These are phyloP conservation scores for Linepithema humile DNA, from an alignment of 1,140 invertebrate species.

Conservation along the genomic window DNA sequence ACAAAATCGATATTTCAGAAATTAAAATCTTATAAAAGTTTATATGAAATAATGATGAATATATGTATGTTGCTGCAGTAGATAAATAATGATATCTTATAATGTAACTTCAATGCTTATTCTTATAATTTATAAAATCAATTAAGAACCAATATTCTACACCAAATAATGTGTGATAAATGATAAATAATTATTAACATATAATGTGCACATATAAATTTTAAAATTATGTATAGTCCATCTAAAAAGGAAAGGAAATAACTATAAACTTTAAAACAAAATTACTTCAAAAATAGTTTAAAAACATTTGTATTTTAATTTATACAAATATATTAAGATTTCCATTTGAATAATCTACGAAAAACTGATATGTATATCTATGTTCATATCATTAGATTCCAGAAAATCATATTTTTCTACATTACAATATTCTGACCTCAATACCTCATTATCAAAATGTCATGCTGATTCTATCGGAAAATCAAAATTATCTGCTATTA, in stretches of 20 bases:
- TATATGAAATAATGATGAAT: background rate
- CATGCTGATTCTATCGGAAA: background rate
- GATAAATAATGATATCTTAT: no score
- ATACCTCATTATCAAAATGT: background rate
- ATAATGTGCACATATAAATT: background rate
- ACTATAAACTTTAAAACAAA: background rate
- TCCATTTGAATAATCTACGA: no score
- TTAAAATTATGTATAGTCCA: background rate
- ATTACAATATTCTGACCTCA: background rate
- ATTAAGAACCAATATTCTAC: background rate
- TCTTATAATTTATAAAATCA: background rate
- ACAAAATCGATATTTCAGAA: background rate
- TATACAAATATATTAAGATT: no score
- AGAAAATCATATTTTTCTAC: background rate
- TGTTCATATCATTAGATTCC: background rate
- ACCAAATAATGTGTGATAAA: background rate
- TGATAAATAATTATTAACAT: background rate
- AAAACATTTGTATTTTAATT: no score
- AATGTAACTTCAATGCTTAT: background rate
- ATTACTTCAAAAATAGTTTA: no score
- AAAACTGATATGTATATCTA: background rate
- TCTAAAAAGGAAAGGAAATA: background rate
- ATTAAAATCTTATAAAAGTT: background rate
- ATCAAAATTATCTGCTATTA: constrained; percentile 31
- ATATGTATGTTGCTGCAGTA: no score